A percentile compares a stretch with the other conserved stretches of the same genome.
These are phyloP conservation scores for Aphelenchoides besseyi DNA, from an alignment of 1,140 invertebrate species.

Conservation along the genomic window DNA sequence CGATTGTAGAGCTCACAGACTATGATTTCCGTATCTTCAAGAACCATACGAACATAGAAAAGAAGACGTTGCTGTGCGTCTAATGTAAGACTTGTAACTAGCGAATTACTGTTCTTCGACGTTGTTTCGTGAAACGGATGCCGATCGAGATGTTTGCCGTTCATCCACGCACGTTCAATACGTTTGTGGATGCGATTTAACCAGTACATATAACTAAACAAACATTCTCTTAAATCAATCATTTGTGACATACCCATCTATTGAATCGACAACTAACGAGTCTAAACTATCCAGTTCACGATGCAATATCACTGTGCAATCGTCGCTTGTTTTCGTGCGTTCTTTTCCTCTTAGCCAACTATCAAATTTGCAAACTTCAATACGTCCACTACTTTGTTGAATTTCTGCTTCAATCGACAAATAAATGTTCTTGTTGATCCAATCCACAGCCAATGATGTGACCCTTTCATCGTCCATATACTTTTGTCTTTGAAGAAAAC, in stretches of 20 bases:
- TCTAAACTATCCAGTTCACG: conserved; percentile 38
- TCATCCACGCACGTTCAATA: conserved; percentile 45
- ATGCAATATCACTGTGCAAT: conserved; percentile 28
- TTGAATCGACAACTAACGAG: conserved; percentile 39
- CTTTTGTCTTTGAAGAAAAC: conserved; percentile 6
- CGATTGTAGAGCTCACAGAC: conserved; percentile 34
- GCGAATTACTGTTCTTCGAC: conserved; percentile 21
- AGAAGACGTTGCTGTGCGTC: conserved; percentile 23
- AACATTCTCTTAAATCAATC: conserved; percentile 7
- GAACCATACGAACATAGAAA: conserved; percentile 31
- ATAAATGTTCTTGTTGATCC: conserved; percentile 37
- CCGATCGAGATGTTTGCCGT: conserved; percentile 36
- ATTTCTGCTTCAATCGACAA: conserved; percentile 26
- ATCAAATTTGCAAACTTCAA: conserved; percentile 34
- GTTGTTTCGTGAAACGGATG: conserved; percentile 35
- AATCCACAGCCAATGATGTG: conserved; percentile 35
- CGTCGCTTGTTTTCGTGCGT: not conserved
- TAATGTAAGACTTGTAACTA: conserved; percentile 30
- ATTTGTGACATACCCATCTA: conserved; percentile 32
- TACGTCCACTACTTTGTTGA: conserved; percentile 22
- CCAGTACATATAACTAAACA: conserved; percentile 46
- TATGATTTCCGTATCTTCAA: conserved; percentile 30
- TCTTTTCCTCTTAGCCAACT: not conserved
- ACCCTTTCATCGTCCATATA: conserved; percentile 29
- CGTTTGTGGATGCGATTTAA: conserved; percentile 38